Base-by-base conservation (phyloP, 1,140 invertebrate genomes). In the Drosophila subpulchrella region DNA sequence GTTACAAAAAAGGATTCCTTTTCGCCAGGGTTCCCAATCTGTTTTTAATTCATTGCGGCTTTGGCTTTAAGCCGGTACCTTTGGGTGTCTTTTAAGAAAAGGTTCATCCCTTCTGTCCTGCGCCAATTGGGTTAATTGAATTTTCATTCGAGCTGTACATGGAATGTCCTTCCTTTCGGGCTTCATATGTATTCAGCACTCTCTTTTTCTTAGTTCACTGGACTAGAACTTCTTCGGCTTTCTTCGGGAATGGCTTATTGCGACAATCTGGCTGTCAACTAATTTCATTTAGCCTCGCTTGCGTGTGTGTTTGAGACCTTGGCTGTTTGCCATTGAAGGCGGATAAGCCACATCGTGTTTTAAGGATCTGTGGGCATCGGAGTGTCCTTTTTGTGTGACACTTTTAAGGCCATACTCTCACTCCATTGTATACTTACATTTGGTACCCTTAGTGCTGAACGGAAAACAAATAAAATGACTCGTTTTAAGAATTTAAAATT, bases 111-210 rank as follows among this genome's bases (percentile, higher is more conserved):
- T 20, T 46, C 62, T 47, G 61, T 27, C 42, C 56, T 62, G 50
- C 44, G 57, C 51, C 83, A 79, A 78, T 88, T 78, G 75, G 66
- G 78, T 82, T 86, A 86, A 88, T 86, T 88, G 71, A 86, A 86
- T 79, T 88, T 86, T 61, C 55, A 82, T 75, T 79, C 57, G 38
- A 82, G 66, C 61, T 62, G 15, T 39, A 66, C 32, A 24, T 15
- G 44, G 36, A 4, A 47, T 20, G 42, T 62, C 38, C 39, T 42
- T 12, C 15, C 24, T 20, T 30, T 47, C 11, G 38, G 32, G 17
- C 27, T 11, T 39, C 50, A 38, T 30, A 8, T 46, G 34, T 17
- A 10, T n/a, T 12, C 34, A n/a, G 10, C 54, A n/a, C 34, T 30
- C 17, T 30, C 24, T 15, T 12, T 32, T 17, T 24, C 30, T 20